Conservation (phyloP, 2,797 vertebrate species). For the Meriones psammophilus region DNA sequence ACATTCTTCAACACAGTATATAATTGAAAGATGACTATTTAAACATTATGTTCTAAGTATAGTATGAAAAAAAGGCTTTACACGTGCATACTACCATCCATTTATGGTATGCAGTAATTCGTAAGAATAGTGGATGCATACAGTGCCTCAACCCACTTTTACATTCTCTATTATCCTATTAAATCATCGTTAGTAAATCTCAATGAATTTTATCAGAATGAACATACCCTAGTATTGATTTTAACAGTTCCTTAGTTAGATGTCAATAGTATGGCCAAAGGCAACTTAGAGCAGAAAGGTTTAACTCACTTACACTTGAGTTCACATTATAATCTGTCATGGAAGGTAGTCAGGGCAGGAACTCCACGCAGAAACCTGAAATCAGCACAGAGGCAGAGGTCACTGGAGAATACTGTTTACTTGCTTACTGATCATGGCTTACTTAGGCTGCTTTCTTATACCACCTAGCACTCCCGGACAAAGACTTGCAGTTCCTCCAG, state of each 20-base stretch:
- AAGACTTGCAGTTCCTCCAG: neutral
- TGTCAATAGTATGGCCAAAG: neutral
- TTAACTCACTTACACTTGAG: neutral
- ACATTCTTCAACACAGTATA: neutral
- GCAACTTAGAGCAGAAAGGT: neutral
- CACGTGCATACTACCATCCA: neutral
- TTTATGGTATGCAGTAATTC: neutral
- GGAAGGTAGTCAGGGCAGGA: neutral
- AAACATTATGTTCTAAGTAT: neutral
- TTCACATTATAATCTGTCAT: too few relatives aligned
- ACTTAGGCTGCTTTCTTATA: too few relatives aligned
- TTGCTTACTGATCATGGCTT: too few relatives aligned
- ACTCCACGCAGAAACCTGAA: neutral
- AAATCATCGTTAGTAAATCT: conserved; percentile 3
- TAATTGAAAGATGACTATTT: conserved; percentile 35
- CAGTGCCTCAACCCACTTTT: neutral
- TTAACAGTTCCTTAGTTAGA: neutral
- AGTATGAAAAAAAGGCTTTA: neutral
- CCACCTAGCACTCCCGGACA: neutral
- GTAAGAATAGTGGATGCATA: neutral
- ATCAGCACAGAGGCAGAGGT: too few relatives aligned
- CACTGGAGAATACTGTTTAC: too few relatives aligned
- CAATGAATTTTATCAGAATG: neutral
- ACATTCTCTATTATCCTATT: neutral
- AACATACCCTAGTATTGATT: neutral